Conservation (phyloP, 2,888 invertebrate species). For the Cosmopolites sordidus region DNA sequence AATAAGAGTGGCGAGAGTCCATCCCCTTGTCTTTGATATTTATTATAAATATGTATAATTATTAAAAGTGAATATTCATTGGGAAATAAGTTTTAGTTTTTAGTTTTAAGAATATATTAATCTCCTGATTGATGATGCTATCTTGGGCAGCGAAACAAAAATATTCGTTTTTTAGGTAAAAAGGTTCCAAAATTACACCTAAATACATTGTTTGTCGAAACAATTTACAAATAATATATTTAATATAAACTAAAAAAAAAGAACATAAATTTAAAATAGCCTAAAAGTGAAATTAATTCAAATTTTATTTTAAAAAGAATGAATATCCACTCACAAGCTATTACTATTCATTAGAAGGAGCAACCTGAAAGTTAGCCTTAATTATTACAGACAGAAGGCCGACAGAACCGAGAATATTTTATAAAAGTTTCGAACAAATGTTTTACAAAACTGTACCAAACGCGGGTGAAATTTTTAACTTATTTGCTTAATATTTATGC, state of each 20-base stretch:
- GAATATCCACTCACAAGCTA: constrained; percentile 24
- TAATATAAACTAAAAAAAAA: not conserved
- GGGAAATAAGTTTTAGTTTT: too few species aligned
- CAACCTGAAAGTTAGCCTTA: constrained; percentile 28
- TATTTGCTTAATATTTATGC: constrained; percentile 30
- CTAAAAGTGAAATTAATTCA: constrained; percentile 25
- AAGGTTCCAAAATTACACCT: too few species aligned
- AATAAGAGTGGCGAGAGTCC: too few species aligned
- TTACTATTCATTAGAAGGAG: constrained; percentile 29
- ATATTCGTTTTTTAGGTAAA: too few species aligned
- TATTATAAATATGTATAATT: too few species aligned
- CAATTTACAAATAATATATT: too few species aligned
- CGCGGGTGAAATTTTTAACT: constrained; percentile 29
- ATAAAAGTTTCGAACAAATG: constrained; percentile 29
- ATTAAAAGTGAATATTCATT: too few species aligned
- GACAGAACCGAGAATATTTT: constrained; percentile 28
- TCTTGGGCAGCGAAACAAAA: too few species aligned
- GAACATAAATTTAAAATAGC: constrained; percentile 13
- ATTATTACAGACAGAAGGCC: constrained; percentile 27
- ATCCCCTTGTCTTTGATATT: too few species aligned
- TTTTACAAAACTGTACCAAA: constrained; percentile 27
- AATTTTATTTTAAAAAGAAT: constrained; percentile 22
- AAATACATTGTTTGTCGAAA: too few species aligned
- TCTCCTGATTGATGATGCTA: too few species aligned
- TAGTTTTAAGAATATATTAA: too few species aligned